phyloP scores from a whole-genome alignment of 2,888 invertebrate genomes.

The Amitus sp. region DNA sequence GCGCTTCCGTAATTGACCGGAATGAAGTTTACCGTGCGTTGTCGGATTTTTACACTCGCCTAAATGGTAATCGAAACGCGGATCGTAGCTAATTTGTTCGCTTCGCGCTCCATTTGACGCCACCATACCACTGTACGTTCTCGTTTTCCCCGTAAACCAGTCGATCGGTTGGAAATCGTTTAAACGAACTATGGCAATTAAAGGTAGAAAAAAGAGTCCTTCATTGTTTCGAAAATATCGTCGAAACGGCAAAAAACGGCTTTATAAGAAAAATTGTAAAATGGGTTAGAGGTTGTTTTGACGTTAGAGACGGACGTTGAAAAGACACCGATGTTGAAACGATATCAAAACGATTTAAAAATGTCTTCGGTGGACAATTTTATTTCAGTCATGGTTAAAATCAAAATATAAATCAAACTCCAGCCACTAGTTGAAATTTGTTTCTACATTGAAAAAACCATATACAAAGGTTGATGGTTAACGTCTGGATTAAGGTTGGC shows the following conservation, averaged over 20 bases:
- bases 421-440: too few relatives aligned
- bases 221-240: not conserved
- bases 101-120: constrained; percentile 57
- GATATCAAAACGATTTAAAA: too few relatives aligned
- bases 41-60: constrained; percentile 23
- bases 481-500: too few relatives aligned
- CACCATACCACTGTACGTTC: constrained; percentile 23
- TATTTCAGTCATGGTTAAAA: too few relatives aligned
- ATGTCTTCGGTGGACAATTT: too few relatives aligned
- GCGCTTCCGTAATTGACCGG: constrained; percentile 47
- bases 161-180: constrained; percentile 19
- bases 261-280: too few relatives aligned
- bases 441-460: too few relatives aligned
- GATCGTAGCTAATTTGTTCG: constrained; percentile 57
- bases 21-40: constrained; percentile 47
- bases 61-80: constrained; percentile 30
- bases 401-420: too few relatives aligned
- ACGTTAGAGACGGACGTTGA: too few relatives aligned
- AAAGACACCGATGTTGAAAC: too few relatives aligned
- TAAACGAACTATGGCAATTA: constrained; percentile 24
- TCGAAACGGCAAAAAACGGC: not conserved
- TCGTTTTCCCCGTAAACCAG: constrained; percentile 22
- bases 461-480: too few relatives aligned
- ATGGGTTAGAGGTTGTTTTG: too few relatives aligned
- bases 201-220: not conserved